Base-by-base conservation (phyloP, 2,113 vertebrate genomes). In the Colinus virginianus region DNA sequence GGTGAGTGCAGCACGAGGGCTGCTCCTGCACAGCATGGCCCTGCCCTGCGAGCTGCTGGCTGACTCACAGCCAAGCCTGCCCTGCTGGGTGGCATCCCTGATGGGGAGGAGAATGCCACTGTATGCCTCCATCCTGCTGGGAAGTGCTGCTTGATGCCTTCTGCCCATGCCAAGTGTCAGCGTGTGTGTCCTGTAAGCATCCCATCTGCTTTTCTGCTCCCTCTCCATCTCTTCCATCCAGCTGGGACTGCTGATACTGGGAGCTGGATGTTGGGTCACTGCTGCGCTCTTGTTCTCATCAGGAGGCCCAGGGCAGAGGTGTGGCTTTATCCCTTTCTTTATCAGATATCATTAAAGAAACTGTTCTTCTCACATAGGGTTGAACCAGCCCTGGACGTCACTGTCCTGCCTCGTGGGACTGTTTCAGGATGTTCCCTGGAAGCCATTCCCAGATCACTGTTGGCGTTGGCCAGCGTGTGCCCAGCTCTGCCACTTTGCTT, bases 201-300 rank as follows among this genome's bases (percentile, higher is more conserved):
- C 25, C 71, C 1, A 0, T 17, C 61, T 71, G 48, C 61, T 23
- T n/a, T 77, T 36, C 63, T 4, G 19, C 3, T 48, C 8, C 45
- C 26, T 49, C 30, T 75, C 8, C 43, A 3, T 45, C 55, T 48
- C n/a, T 3, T 5, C 1, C 45, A 40, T 42, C 8, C 17, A 23
- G 16, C 63, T 25, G 61, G 34, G 49, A 26, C 11, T 0, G 0
- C 62, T 23, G 51, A 5, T 0, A 0, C 5, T 25, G 38, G 62
- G 25, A 40, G 15, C 17, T 71, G 78, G 67, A 15, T 43, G 49
- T 36, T 59, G 76, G 42, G 46, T 63, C 38, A 4, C 16, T 28
- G 49, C 61, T 75, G 74, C 61, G 63, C 25, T n/a, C 51, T 72
- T 4, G 0, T 23, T 61, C 71, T 22, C 1, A 1, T 79, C 59